These are phyloP conservation scores for Silurus meridionalis DNA, from an alignment of 2,113 vertebrate species.

Conservation along the genomic window DNA sequence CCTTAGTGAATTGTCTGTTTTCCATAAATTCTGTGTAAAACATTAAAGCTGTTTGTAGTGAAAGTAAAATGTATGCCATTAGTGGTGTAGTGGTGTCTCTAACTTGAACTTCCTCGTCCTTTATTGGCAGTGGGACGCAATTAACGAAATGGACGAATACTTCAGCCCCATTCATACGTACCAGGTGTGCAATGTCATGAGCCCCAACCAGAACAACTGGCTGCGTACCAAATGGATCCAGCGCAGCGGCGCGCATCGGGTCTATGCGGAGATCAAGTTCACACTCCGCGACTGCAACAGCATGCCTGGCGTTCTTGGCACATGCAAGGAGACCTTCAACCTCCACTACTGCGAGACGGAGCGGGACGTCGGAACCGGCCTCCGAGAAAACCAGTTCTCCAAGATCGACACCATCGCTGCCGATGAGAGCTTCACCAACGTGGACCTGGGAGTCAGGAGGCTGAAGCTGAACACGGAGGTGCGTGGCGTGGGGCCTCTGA, in stretches of 20 bases:
- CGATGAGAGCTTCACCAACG: slow-evolving; percentile 93
- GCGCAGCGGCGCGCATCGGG: slow-evolving; percentile 83
- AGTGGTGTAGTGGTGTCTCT: not conserved
- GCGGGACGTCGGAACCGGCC: slow-evolving; percentile 81
- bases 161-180: slow-evolving; percentile 96
- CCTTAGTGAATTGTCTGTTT: not conserved
- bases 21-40: not conserved
- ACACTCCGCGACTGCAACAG: slow-evolving; percentile 95
- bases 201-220: slow-evolving; percentile 97
- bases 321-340: slow-evolving; percentile 99
- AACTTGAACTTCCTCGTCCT: not conserved
- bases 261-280: slow-evolving; percentile 95
- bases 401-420: slow-evolving; percentile 97
- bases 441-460: slow-evolving; percentile 88
- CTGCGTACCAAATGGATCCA: slow-evolving; percentile 89
- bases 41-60: not conserved
- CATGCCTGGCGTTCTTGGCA: slow-evolving; percentile 92
- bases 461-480: slow-evolving; percentile 96
- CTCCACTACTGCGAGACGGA: slow-evolving; percentile 93
- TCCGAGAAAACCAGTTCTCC: slow-evolving; percentile 88
- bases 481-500: slow-evolving; percentile 86
- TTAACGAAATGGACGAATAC: slow-evolving; percentile 96
- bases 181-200: slow-evolving; percentile 98
- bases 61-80: not conserved
- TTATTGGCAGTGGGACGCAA: slow-evolving; percentile 88